Percentiles rank a stretch among this genome's conserved stretches.
Conservation (phyloP, 2,113 vertebrate genomes). For the Trinectes maculatus region DNA sequence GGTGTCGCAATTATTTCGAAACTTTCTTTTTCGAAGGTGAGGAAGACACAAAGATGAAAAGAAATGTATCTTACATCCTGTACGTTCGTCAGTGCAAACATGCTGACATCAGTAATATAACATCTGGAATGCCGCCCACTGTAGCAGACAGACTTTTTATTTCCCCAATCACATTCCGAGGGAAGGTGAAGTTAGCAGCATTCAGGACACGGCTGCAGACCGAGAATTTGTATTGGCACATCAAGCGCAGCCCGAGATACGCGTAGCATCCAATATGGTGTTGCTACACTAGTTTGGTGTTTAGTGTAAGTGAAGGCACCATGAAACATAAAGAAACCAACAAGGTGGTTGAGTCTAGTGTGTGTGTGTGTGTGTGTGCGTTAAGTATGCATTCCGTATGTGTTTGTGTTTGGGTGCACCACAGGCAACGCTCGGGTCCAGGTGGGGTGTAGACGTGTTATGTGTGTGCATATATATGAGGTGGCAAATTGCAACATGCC, state of each 20-base stretch:
- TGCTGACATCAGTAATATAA: neutral
- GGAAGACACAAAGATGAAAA: no score
- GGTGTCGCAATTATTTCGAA: no score
- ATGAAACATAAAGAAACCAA: no score
- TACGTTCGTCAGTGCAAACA: neutral
- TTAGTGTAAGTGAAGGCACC: neutral
- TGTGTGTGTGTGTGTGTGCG: neutral
- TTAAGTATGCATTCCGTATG: no score
- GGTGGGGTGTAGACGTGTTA: neutral
- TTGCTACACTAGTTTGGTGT: neutral
- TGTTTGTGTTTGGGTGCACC: slow-evolving; percentile 8
- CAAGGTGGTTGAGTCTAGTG: no score
- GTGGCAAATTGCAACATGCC: slow-evolving; percentile 34
- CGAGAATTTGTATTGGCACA: slow-evolving; percentile 12
- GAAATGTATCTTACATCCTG: no score
- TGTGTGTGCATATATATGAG: neutral
- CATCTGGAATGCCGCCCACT: neutral
- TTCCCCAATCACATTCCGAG: neutral
- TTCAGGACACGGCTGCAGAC: neutral
- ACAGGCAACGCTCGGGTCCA: neutral
- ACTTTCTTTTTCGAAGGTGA: neutral
- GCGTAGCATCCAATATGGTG: slow-evolving; percentile 5
- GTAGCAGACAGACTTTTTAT: neutral
- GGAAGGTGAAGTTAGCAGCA: neutral
- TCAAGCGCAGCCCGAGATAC: slow-evolving; percentile 1